Conservation (phyloP, 1,140 invertebrate genomes). For the Drosophila orosa region DNA sequence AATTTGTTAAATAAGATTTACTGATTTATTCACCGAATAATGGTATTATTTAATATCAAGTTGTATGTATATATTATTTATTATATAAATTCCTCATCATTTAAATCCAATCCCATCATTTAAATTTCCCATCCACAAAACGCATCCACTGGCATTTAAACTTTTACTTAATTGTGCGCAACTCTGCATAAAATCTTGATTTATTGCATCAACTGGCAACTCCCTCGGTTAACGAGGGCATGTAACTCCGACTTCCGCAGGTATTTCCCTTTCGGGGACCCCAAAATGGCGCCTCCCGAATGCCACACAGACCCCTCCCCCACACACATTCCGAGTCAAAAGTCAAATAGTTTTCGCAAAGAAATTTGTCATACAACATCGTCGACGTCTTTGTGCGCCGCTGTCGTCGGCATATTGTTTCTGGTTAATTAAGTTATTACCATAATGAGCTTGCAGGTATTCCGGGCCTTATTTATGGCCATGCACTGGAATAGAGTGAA, state of each 20-base stretch:
- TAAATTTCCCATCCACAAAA: constrained; percentile 6
- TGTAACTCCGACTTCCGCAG: constrained; percentile 34
- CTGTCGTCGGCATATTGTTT: constrained; percentile 74
- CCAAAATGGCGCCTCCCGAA: not conserved
- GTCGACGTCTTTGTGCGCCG: constrained; percentile 50
- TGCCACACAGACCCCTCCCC: constrained; percentile 7
- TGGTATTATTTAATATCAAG: not conserved
- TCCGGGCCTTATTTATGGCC: constrained; percentile 71
- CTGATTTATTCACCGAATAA: no score
- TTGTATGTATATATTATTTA: not conserved
- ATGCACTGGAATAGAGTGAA: constrained; percentile 51
- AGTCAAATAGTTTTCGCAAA: constrained; percentile 79
- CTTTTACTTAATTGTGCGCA: constrained; percentile 79
- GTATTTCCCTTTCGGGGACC: constrained; percentile 31
- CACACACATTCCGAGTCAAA: constrained; percentile 67
- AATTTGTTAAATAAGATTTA: no score
- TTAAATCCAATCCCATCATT: not conserved
- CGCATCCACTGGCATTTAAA: constrained; percentile 61
- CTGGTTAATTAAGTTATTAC: constrained; percentile 83
- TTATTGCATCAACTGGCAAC: constrained; percentile 70
- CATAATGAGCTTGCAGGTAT: constrained; percentile 81
- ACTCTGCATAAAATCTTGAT: constrained; percentile 80
- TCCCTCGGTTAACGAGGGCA: constrained; percentile 47
- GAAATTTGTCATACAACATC: constrained; percentile 76
- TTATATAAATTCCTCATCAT: not conserved